A percentile compares a stretch with the other conserved stretches of the same genome.
phyloP scores from a whole-genome alignment of 1,140 invertebrate genomes.

The Thalassaphorura encarpata region DNA sequence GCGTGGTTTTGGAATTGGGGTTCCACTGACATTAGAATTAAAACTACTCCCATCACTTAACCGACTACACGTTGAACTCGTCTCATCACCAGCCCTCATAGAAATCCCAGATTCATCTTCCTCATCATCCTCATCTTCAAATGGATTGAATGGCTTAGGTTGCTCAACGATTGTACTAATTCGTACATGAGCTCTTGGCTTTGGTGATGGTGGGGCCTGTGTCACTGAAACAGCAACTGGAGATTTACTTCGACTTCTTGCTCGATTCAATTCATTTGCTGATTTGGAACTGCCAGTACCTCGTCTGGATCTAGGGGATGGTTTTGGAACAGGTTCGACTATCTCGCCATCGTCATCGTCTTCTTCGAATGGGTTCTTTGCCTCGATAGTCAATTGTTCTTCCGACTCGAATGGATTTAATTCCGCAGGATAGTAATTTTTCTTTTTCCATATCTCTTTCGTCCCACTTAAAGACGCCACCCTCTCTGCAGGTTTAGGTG shows the following conservation, averaged over 20 bases:
- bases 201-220: neutral
- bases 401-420: constrained; percentile 56
- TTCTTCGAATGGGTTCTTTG: constrained; percentile 44
- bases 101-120: neutral
- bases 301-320: constrained; percentile 10
- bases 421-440: constrained; percentile 55
- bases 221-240: neutral
- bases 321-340: constrained; percentile 34
- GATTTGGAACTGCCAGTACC: constrained; percentile 1
- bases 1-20: neutral
- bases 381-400: constrained; percentile 28
- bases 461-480: neutral
- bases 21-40: constrained; percentile 6
- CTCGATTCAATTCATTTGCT: neutral
- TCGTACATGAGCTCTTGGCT: neutral
- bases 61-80: neutral
- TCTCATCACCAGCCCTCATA: neutral
- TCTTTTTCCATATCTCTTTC: constrained; percentile 13
- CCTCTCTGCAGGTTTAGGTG: neutral
- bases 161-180: neutral
- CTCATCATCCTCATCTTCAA: constrained; percentile 49
- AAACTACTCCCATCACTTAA: constrained; percentile 13
- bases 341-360: constrained; percentile 50
- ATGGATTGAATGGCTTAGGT: constrained; percentile 24
- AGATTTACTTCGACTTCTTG: constrained; percentile 3